phyloP scores from a whole-genome alignment of 2,797 vertebrate species.

The Tragopan temminckii region DNA sequence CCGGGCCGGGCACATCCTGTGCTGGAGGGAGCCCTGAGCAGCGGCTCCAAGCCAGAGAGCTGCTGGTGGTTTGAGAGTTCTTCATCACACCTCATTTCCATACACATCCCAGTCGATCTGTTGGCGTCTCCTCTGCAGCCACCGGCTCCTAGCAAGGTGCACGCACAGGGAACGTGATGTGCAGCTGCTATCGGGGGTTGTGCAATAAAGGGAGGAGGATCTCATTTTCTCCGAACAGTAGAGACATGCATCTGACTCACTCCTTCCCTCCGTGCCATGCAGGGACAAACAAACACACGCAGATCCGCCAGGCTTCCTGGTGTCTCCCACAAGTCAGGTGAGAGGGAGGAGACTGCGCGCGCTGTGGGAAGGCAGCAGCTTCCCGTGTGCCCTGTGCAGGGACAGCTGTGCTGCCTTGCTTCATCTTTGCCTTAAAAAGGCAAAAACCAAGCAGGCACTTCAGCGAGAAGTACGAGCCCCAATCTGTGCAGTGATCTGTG shows the following conservation, averaged over 20 bases:
- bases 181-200: neutral
- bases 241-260: neutral
- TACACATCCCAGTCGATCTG: neutral
- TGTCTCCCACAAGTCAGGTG: constrained; percentile 2
- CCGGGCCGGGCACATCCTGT: accelerated
- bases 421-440: constrained; percentile 38
- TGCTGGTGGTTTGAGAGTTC: neutral
- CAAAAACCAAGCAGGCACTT: neutral
- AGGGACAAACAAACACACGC: neutral
- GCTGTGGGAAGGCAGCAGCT: neutral
- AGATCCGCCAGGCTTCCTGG: neutral
- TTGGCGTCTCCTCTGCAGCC: neutral
- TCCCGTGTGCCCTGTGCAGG: neutral
- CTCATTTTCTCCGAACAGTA: neutral
- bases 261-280: constrained; percentile 37
- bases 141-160: neutral
- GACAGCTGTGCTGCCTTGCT: accelerated
- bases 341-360: constrained; percentile 38
- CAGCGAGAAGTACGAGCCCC: neutral
- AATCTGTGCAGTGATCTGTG: neutral
- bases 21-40: neutral
- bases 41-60: neutral
- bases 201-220: constrained; percentile 7
- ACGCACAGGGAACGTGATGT: neutral
- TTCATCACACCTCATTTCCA: neutral